A percentile compares a stretch with the other conserved stretches of the same genome.
Evolutionary conservation across 2,113 vertebrate genomes (phyloP).

Genomic region (Amphiprion ocellaris): DNA sequence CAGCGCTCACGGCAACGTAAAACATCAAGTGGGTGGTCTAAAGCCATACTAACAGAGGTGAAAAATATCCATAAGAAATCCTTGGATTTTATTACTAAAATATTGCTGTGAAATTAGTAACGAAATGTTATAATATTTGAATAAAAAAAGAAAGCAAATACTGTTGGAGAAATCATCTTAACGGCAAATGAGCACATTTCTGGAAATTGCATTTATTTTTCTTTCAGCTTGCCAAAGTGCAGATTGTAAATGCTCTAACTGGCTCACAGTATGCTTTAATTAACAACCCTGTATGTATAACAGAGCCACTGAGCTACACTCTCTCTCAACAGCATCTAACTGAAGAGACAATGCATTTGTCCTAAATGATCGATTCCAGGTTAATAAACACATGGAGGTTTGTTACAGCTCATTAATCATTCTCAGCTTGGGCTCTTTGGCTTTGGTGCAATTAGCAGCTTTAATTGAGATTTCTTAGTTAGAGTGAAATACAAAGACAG

Average conservation of each 20-base stretch:
- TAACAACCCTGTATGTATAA: background rate
- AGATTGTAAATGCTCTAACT: background rate
- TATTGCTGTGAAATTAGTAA: conserved; percentile 32
- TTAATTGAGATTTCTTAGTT: conserved; percentile 46
- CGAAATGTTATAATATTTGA: conserved; percentile 3
- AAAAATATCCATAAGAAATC: conserved; percentile 19
- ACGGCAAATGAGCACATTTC: background rate
- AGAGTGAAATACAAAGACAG: conserved; percentile 34
- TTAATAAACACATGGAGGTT: conserved; percentile 52
- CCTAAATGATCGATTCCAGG: conserved; percentile 36
- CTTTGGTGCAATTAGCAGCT: conserved; percentile 30
- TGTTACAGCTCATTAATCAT: conserved; percentile 58
- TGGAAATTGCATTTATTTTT: background rate
- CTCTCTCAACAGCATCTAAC: conserved; percentile 28
- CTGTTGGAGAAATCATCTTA: background rate
- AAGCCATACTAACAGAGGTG: conserved; percentile 42
- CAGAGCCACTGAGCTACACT: conserved; percentile 8
- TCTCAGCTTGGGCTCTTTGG: conserved; percentile 31
- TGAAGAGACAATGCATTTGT: conserved; percentile 41
- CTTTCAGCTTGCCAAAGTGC: conserved; percentile 8
- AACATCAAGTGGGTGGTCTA: conserved; percentile 41
- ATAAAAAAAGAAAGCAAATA: conserved; percentile 13
- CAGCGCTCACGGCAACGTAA: conserved; percentile 25
- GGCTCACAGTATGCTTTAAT: background rate
- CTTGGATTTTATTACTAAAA: conserved; percentile 35